Percentiles rank a stretch among this genome's conserved stretches.
phyloP scores from a whole-genome alignment of 2,113 vertebrate genomes.

The Carassius gibelio region DNA sequence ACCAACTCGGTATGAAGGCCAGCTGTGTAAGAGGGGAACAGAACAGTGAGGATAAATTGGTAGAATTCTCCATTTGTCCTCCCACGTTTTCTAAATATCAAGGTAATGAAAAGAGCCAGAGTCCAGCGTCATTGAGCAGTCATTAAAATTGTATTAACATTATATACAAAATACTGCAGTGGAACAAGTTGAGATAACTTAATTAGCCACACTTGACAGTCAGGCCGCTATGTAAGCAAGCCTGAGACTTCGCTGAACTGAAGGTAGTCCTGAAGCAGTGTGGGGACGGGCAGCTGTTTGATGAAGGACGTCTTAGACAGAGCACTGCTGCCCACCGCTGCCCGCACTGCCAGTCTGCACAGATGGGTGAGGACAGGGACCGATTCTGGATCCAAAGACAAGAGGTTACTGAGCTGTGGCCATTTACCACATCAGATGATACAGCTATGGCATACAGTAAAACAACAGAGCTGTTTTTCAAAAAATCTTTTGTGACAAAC shows the following conservation, averaged over 20 bases:
- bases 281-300: slow-evolving; percentile 70
- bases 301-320: slow-evolving; percentile 65
- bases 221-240: slow-evolving; percentile 18
- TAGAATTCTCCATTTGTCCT: slow-evolving; percentile 17
- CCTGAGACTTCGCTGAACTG: slow-evolving; percentile 65
- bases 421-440: background rate
- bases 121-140: slow-evolving; percentile 1
- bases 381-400: slow-evolving; percentile 59
- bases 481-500: background rate
- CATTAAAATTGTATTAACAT: slow-evolving; percentile 50
- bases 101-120: slow-evolving; percentile 21
- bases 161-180: slow-evolving; percentile 50
- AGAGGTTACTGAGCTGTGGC: slow-evolving; percentile 18
- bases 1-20: slow-evolving; percentile 41
- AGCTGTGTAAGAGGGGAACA: slow-evolving; percentile 27
- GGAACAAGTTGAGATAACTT: slow-evolving; percentile 16
- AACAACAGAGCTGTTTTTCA: background rate
- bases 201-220: slow-evolving; percentile 24
- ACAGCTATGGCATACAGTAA: background rate
- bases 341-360: slow-evolving; percentile 69
- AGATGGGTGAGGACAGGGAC: slow-evolving; percentile 70
- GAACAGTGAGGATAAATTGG: background rate
- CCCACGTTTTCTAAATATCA: slow-evolving; percentile 32
- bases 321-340: slow-evolving; percentile 60
- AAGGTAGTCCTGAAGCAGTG: slow-evolving; percentile 66